Base-by-base conservation (phyloP, 2,113 vertebrate genomes). In the Larimichthys crocea region DNA sequence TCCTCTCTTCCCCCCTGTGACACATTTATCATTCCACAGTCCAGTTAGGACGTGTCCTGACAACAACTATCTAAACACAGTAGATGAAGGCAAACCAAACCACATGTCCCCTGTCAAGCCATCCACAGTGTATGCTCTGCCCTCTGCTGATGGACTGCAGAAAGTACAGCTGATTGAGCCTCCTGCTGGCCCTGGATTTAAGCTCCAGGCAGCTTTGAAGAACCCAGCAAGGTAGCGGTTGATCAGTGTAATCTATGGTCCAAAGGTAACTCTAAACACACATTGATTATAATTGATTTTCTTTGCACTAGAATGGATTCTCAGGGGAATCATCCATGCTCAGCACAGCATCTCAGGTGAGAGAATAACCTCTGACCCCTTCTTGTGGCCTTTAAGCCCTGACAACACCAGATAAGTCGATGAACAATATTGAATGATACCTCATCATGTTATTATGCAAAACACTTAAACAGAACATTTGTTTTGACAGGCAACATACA, bases 1-100 rank as follows among this genome's bases (percentile, higher is more conserved):
- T 3, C 86, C 89, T 19, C 78, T 92, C 50, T 91, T 94, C 56
- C 94, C 94, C 26, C 93, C 91, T 7, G 88, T 95, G 29, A 89
- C 67, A 63, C 88, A 88, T 83, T 52, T 88, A 42, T 92, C 92
- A 62, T 88, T 88, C 85, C 92, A 90, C 29, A 79, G 57, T 85
- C 91, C 89, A 79, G 85, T 86, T 82, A 76, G 20, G 0, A 74
- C 65, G 40, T 61, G 59, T 53, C 73, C 79, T 68, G 78, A 78
- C 66, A 76, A 78, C 66, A 76, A 35, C 49, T 49, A 50, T 76
- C 29, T 65, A 16, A 87, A 59, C 67, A 20, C 83, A 31, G 49
- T 3, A 5, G 62, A 72, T 17, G 22, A 52, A 67, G 31, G 7
- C 29, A 81, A 79, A 69, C 48, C 35, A 1, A 55, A 83, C 19